phyloP scores from a whole-genome alignment of 2,888 invertebrate species.

The Heliconius aoede region DNA sequence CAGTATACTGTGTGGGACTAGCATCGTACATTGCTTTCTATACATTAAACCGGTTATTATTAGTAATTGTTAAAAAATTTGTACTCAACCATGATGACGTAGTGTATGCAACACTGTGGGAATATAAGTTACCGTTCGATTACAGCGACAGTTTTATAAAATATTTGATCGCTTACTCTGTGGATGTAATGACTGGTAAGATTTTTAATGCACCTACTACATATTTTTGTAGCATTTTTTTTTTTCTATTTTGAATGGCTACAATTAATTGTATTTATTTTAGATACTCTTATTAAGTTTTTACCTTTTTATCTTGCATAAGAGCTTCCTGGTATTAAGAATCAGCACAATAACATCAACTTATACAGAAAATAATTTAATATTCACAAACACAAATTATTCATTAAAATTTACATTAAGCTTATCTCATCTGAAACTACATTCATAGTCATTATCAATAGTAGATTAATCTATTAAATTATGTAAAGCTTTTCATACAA shows the following conservation, averaged over 20 bases:
- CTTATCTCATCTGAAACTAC: neutral
- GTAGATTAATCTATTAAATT: conserved; percentile 1
- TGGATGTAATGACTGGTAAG: conserved; percentile 40
- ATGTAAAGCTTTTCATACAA: conserved; percentile 4
- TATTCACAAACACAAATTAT: conserved; percentile 5
- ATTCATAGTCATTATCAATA: conserved; percentile 5
- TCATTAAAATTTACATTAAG: neutral
- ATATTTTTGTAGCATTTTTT: no score
- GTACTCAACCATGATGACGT: conserved; percentile 34
- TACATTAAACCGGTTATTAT: conserved; percentile 33
- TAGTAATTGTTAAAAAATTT: conserved; percentile 37
- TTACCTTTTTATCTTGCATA: no score
- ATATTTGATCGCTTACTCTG: conserved; percentile 39
- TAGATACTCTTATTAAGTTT: no score
- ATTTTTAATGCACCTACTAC: neutral
- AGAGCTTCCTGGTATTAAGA: no score
- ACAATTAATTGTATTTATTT: neutral
- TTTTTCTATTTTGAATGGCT: neutral
- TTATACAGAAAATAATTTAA: neutral
- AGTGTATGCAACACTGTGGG: conserved; percentile 26
- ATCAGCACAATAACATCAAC: no score
- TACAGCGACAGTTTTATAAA: conserved; percentile 43
- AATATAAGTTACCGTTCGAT: conserved; percentile 44
- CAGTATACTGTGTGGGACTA: conserved; percentile 36
- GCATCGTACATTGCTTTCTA: conserved; percentile 29